Base-by-base conservation (phyloP, 2,113 vertebrate species). In the Eulemur rufifrons region DNA sequence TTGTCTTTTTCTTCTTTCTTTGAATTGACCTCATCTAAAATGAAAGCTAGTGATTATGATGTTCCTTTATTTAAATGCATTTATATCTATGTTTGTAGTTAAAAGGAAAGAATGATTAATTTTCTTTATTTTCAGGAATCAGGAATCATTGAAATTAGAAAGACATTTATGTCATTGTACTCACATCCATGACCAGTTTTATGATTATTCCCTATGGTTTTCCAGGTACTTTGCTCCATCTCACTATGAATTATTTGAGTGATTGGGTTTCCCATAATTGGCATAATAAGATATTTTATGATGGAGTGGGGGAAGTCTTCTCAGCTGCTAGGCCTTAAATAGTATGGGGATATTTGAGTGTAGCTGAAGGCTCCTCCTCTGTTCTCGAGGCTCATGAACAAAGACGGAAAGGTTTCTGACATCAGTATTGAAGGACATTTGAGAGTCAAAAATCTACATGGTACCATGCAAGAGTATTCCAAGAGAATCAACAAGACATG, bases 1-100 rank as follows among this genome's bases (percentile, higher is more conserved):
- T 96, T 94, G 78, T 86, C 95, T 94, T 96, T 97, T 63, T 86
- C 39, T 97, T 96, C 83, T 97, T 91, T 89, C 85, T 93, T 94
- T 89, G 96, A 73, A 37, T 69, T 97, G 97, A 93, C 89, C 91
- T 84, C 84, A 52, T 61, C 29, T 3, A n/a, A 82, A 95, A 87
- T 85, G 54, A 92, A 95, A 89, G n/a, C 45, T 92, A 66, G 52
- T 94, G 82, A 88, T 89, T 91, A 76, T 61, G 14, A 82, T 64
- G 20, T 27, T 82, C 21, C 8, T 92, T 17, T 83, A 81, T 86
- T 89, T 95, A 95, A 95, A 85, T 74, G 15, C 42, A 78, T 89
- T 96, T 97, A 68, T 89, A 73, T 81, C 56, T 92, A 64, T 56
- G 63, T 90, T 88, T 87, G 11, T 90, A 92, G 66, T 90, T 95